Base-by-base conservation (phyloP, 2,113 vertebrate genomes). In the Xenopus borealis region DNA sequence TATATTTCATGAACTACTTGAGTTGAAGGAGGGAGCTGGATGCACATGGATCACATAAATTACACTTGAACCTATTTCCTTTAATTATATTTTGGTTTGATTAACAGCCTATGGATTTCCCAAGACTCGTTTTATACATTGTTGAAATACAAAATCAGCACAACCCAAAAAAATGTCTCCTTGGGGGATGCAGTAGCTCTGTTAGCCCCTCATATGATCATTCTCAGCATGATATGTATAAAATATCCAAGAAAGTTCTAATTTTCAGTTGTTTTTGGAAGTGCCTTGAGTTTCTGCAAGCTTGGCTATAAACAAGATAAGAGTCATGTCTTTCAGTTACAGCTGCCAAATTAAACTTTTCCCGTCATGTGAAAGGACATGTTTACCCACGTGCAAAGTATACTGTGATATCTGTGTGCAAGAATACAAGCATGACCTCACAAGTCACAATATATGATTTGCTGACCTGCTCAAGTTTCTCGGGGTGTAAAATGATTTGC, bases 261-360 rank as follows among this genome's bases (percentile, higher is more conserved):
- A 84, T 83, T 81, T 81, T 81, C 75, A 74, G 88, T 91, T 92
- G 86, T 89, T 91, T 88, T 93, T 91, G 91, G 91, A 92, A 86
- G 86, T 85, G 80, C 57, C 73, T 79, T 82, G 72, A 20, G 77
- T 90, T 89, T 90, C 84, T 87, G 83, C 75, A 89, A 85, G 80
- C 86, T 86, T 89, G 90, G 86, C 87, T 89, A 83, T 81, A 82
- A 83, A 64, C 71, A 79, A 85, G 85, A 86, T 87, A 5, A 75
- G 86, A 91, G 83, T 89, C 88, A 89, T 86, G 87, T 84, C 88
- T 87, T 82, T 84, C 55, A 82, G 82, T 19, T 71, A 76, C 68
- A 73, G 50, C 79, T 90, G 91, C 91, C 91, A 93, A 93, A 70
- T 78, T 82, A 91, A 91, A 93, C 88, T 91, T 89, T 80, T 85